Evolutionary conservation across 2,797 vertebrate genomes (phyloP).

Genomic region (Catharus ustulatus): DNA sequence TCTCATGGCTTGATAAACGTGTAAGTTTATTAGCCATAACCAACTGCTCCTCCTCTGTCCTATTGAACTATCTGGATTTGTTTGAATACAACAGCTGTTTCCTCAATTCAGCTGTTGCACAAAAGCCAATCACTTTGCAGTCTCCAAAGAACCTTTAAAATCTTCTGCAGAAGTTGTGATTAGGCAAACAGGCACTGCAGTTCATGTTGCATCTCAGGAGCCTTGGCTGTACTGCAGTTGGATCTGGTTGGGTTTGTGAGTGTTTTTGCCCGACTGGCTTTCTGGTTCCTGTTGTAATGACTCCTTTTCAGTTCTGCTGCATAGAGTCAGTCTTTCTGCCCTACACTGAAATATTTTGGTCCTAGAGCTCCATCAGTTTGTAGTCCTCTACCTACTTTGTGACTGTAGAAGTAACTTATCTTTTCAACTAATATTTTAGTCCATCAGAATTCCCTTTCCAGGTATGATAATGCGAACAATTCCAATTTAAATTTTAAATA

Average conservation of each 20-base stretch:
- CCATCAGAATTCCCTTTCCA: neutral
- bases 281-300: neutral
- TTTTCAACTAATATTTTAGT: neutral
- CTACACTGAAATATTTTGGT: neutral
- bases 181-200: neutral
- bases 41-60: conserved; percentile 28
- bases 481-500: neutral
- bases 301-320: neutral
- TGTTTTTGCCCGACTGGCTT: neutral
- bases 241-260: neutral
- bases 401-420: neutral
- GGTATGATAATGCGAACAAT: neutral
- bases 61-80: conserved; percentile 31
- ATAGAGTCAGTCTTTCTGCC: neutral
- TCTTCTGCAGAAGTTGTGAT: neutral
- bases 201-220: neutral
- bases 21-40: conserved; percentile 49
- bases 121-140: conserved; percentile 25
- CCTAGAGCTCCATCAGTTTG: neutral
- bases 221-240: neutral
- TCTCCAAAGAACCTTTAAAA: conserved; percentile 39
- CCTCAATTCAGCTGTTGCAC: conserved; percentile 29
- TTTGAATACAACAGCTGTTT: conserved; percentile 59
- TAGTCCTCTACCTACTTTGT: neutral
- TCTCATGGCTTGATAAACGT: conserved; percentile 18